phyloP scores from a whole-genome alignment of 2,888 invertebrate genomes.

The Laothoe populi region DNA sequence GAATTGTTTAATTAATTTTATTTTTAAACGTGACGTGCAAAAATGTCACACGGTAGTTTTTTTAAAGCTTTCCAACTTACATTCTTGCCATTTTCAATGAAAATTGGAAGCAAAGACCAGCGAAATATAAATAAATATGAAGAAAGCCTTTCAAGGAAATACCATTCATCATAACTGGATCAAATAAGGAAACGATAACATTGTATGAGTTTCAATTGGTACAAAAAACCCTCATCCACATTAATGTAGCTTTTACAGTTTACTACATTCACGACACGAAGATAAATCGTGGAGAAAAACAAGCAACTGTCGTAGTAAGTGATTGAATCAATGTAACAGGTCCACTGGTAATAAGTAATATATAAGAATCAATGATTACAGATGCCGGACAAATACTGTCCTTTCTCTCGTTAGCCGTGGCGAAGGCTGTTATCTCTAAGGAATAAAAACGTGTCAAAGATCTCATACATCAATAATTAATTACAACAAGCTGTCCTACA shows the following conservation, averaged over 20 bases:
- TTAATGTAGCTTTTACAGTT: slow-evolving; percentile 25
- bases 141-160: background rate
- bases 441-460: slow-evolving; percentile 6
- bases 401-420: background rate
- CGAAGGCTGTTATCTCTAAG: background rate
- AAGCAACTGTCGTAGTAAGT: slow-evolving; percentile 10
- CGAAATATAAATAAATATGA: background rate
- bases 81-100: background rate
- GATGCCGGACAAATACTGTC: background rate
- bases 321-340: background rate
- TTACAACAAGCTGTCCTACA: background rate
- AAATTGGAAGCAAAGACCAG: background rate
- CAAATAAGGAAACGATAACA: slow-evolving; percentile 24
- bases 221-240: slow-evolving; percentile 22
- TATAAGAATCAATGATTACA: slow-evolving; percentile 6
- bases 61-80: no score
- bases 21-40: background rate
- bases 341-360: background rate
- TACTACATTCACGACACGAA: slow-evolving; percentile 1
- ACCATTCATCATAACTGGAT: slow-evolving; percentile 21
- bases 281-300: slow-evolving; percentile 17
- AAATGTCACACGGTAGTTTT: background rate
- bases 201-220: slow-evolving; percentile 11
- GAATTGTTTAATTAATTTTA: background rate
- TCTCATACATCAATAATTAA: slow-evolving; percentile 8